Evolutionary conservation across 2,888 invertebrate species (phyloP), one percentile per base, ranked within the genome.

Genomic region (Parthenolecanium corni): DNA sequence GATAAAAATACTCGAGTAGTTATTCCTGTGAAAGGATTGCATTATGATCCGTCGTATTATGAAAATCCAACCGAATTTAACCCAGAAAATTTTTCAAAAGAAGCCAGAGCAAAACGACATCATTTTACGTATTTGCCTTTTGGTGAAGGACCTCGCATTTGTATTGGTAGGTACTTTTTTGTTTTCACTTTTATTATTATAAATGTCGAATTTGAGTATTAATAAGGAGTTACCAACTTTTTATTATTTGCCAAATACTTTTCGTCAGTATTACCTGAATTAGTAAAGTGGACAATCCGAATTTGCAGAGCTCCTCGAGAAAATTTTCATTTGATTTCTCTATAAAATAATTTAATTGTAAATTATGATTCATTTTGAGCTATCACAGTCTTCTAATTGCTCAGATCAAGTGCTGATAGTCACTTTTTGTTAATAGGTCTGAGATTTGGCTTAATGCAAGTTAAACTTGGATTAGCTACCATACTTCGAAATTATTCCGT

Each of bases 1-100:
- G 69, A 69, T 25, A 68, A 69, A 56, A 70, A 68, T 2, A 68
- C 67, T n/a, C 49, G 65, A n/a, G 64, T 71, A 9, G 65, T 67
- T 24, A 68, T 72, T 18, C 70, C 71, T 2, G 66, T 70, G 46
- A 64, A 65, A 65, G 69, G 69, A 18, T 67, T 73, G 16, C 73
- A 73, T 61, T 67, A 69, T n/a, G 71, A 72, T 65, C 69, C 70
- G 3, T 47, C 68, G 12, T 69, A 72, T 63, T 73, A 70, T 62
- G 67, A 69, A 11, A 66, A 73, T 51, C 73, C 73, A 1, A 58
- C 66, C 12, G 66, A 66, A 25, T 73, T 72, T 64, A 68, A 71
- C 42, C 73, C 73, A 1, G 72, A 73, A 24, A 66, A 72, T 21
- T 73, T 73, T 66, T 66, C 56, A 24, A 54, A 63, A 49, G 40